Conservation (phyloP, 2,888 invertebrate species). For the Synanthedon formicaeformis region DNA sequence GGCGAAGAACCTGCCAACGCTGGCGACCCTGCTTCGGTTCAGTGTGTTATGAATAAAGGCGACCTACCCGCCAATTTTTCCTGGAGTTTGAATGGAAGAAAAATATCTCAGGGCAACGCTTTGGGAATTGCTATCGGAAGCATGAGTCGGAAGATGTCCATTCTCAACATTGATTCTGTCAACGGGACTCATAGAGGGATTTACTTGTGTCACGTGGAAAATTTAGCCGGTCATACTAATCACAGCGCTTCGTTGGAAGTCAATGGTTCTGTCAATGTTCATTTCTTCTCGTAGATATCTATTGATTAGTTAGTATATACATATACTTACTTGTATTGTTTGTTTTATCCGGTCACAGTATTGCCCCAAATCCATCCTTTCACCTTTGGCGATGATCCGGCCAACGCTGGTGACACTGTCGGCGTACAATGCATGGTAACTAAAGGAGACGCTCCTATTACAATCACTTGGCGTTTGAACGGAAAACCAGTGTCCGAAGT, state of each 20-base stretch:
- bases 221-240: slow-evolving; percentile 75
- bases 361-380: slow-evolving; percentile 83
- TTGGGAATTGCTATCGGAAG: slow-evolving; percentile 73
- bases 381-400: slow-evolving; percentile 80
- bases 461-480: slow-evolving; percentile 82
- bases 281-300: slow-evolving; percentile 8
- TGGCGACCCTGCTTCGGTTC: slow-evolving; percentile 79
- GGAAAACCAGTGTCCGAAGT: slow-evolving; percentile 67
- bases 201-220: slow-evolving; percentile 80
- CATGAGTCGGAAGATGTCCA: slow-evolving; percentile 74
- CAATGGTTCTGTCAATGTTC: slow-evolving; percentile 69
- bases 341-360: slow-evolving; percentile 54
- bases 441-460: slow-evolving; percentile 84
- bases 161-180: slow-evolving; percentile 77
- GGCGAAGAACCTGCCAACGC: slow-evolving; percentile 79
- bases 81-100: slow-evolving; percentile 74
- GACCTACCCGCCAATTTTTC: slow-evolving; percentile 82
- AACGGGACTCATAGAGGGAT: slow-evolving; percentile 78
- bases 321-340: neutral
- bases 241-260: slow-evolving; percentile 78
- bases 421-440: slow-evolving; percentile 81
- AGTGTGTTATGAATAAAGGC: slow-evolving; percentile 81
- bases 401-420: slow-evolving; percentile 82
- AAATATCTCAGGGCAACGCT: slow-evolving; percentile 63
- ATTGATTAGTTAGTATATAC: slow-evolving; percentile 3